Conservation (phyloP, 2,113 vertebrate genomes). For the Cheirogaleus medius region DNA sequence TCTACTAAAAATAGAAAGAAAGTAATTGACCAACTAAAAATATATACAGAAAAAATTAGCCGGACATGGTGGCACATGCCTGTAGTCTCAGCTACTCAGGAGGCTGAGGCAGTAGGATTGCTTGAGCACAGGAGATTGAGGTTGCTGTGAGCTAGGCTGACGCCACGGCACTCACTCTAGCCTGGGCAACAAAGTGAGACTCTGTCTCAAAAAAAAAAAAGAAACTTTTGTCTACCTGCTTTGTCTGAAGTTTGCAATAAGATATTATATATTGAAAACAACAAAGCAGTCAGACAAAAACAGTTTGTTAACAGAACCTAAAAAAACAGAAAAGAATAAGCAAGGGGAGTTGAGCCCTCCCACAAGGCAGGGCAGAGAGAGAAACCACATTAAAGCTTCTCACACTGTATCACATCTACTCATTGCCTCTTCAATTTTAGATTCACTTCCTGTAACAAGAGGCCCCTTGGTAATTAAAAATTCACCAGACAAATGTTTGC, state of each 20-base stretch:
- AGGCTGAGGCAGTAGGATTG: too few species aligned
- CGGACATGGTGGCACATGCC: too few species aligned
- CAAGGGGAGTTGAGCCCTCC: not conserved
- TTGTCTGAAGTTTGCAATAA: constrained; percentile 6
- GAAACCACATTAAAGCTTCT: constrained; percentile 2
- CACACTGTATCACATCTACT: constrained; percentile 35
- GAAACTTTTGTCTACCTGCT: not conserved
- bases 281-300: not conserved
- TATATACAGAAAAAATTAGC: too few species aligned
- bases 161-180: too few species aligned
- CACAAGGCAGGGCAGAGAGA: not conserved
- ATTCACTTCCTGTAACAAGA: constrained; percentile 44
- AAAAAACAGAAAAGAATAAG: not conserved
- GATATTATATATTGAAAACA: constrained; percentile 25
- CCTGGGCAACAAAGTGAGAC: too few species aligned
- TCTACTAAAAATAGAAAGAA: too few species aligned
- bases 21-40: too few species aligned
- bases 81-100: too few species aligned
- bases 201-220: too few species aligned
- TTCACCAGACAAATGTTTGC: not conserved
- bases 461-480: constrained; percentile 4
- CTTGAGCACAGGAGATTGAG: too few species aligned
- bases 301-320: constrained; percentile 25
- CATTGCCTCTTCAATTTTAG: constrained; percentile 28
- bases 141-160: too few species aligned